Conservation (phyloP, 2,888 invertebrate genomes). For the Exephanes ischioxanthus region DNA sequence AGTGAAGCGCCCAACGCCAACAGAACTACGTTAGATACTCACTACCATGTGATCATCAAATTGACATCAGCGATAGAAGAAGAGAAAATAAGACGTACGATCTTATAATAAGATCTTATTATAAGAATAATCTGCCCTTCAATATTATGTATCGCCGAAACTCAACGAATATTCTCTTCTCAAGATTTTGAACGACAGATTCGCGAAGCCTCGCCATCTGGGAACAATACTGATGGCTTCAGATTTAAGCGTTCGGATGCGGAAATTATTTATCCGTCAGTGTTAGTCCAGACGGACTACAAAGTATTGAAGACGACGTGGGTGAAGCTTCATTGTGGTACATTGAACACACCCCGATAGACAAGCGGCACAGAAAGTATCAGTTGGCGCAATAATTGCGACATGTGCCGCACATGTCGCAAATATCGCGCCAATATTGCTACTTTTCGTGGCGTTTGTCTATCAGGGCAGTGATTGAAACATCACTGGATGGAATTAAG, state of each 20-base stretch:
- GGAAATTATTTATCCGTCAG: background rate
- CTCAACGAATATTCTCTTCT: background rate
- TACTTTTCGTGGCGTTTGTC: too few relatives aligned
- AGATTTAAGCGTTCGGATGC: background rate
- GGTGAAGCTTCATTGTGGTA: background rate
- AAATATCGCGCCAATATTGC: too few relatives aligned
- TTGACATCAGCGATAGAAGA: background rate
- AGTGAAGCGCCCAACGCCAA: background rate
- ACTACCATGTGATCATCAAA: slow-evolving; percentile 16
- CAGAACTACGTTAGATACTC: background rate
- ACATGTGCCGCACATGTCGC: too few relatives aligned
- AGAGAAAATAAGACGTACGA: background rate
- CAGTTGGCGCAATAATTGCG: too few relatives aligned
- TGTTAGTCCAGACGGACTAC: background rate
- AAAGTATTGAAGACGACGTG: background rate
- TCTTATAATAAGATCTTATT: too few relatives aligned
- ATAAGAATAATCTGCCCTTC: background rate
- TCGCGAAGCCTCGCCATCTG: background rate
- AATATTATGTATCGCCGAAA: background rate
- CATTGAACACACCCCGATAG: background rate
- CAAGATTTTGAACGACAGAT: background rate
- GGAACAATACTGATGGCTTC: background rate
- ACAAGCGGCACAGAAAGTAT: too few relatives aligned
- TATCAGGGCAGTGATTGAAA: slow-evolving; percentile 1
- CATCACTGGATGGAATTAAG: slow-evolving; percentile 24